Base-by-base conservation (phyloP, 2,797 vertebrate genomes). In the Channallabes apus region DNA sequence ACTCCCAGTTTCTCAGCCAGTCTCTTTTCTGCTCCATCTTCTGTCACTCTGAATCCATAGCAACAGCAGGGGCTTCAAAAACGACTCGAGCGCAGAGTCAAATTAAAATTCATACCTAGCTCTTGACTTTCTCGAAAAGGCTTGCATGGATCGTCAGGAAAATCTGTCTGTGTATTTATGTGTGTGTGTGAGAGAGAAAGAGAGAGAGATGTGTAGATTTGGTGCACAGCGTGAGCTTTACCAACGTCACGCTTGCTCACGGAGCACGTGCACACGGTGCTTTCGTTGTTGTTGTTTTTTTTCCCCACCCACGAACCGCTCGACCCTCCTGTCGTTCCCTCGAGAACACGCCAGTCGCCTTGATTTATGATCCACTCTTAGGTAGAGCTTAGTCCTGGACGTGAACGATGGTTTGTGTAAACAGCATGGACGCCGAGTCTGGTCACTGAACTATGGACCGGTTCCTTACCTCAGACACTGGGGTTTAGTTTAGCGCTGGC, bases 41-140 rank as follows among this genome's bases (percentile, higher is more conserved):
- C 83, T 83, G 80, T 85, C 85, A 81, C 65, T 67, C 59, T 67
- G 82, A 85, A 58, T 87, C 86, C 87, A 86, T 87, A 86, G 84
- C 86, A 88, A 86, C 87, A 79, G 87, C 79, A 62, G 67, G 58
- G 85, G 38, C 46, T 82, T 82, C 27, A 62, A 64, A 59, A 59
- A 12, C n/a, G 80, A 69, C 80, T 72, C 32, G 7, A 68, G 73
- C 61, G 6, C 35, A 38, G 6, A 80, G 58, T 58, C 58, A 38
- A 80, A 80, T 80, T 64, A 41, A 80, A 64, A 80, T 80, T 78
- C 58, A 62, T 15, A 41, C 35, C 1, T 61, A 38, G 56, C 15
- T 61, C 58, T 38, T 35, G 4, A 58, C 22, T 61, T 68, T 54
- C 46, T 81, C 59, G 7, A 51, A 6, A 81, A 68, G 24, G 62